Percentiles rank a stretch among this genome's conserved stretches.
These are phyloP conservation scores for Nothoprocta perdicaria DNA, from an alignment of 2,113 vertebrate species.

Conservation along the genomic window DNA sequence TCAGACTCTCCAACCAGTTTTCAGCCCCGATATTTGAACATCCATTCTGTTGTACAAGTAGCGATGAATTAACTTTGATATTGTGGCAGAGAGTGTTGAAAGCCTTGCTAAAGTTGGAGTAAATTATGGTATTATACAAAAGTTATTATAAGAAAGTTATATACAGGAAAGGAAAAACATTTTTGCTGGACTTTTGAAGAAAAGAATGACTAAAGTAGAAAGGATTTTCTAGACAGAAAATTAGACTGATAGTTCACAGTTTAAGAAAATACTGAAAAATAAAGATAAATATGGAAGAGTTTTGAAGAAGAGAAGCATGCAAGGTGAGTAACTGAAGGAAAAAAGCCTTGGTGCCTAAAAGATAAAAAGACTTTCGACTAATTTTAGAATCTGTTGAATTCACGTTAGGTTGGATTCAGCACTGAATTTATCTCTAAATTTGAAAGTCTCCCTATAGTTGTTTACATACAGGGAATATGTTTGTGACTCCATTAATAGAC, in stretches of 20 bases:
- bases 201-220: background rate
- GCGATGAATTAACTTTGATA: background rate
- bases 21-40: background rate
- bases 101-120: background rate
- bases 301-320: background rate
- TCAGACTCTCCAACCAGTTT: background rate
- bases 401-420: background rate
- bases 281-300: background rate
- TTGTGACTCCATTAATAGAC: background rate
- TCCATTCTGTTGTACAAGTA: background rate
- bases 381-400: background rate
- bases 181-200: background rate
- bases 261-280: background rate
- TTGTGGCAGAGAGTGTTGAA: background rate
- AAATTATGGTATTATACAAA: background rate
- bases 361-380: background rate
- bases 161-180: background rate
- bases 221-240: background rate
- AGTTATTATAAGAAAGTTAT: background rate
- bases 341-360: background rate
- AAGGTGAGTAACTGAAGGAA: background rate
- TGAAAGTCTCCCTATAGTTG: background rate
- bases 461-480: background rate
- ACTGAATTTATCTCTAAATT: background rate
- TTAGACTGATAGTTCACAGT: background rate